A percentile compares a stretch with the other conserved stretches of the same genome.
Evolutionary conservation across 2,888 invertebrate species (phyloP).

Genomic region (Drosophila macrospina): DNA sequence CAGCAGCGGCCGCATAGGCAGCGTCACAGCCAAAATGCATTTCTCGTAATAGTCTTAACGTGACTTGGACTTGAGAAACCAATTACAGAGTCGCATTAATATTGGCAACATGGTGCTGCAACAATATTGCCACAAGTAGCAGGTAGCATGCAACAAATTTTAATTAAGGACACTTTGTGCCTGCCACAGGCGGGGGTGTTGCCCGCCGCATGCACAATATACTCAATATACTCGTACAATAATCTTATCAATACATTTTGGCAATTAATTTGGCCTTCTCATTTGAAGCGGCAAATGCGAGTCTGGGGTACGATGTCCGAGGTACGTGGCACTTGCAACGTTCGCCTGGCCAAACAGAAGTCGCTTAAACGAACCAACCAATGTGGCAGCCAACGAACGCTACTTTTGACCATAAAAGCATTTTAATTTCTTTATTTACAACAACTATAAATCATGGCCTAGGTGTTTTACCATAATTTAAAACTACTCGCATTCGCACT

Average conservation of each 20-base stretch:
- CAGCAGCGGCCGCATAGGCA: conserved; percentile 18
- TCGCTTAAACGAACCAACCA: conserved; percentile 20
- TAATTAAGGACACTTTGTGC: conserved; percentile 70
- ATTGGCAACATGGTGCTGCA: conserved; percentile 65
- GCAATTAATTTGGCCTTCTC: conserved; percentile 69
- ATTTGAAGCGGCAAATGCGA: conserved; percentile 27
- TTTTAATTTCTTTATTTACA: conserved; percentile 81
- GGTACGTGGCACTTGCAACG: conserved; percentile 7
- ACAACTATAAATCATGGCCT: conserved; percentile 75
- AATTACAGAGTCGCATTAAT: conserved; percentile 76
- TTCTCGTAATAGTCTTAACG: conserved; percentile 76
- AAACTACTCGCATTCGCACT: conserved; percentile 67
- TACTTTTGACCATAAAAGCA: conserved; percentile 71
- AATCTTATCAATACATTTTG: conserved; percentile 76
- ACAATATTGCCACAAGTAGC: conserved; percentile 36
- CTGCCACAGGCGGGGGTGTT: conserved; percentile 41
- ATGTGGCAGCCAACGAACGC: background rate
- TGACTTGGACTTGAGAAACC: conserved; percentile 77
- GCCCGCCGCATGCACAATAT: conserved; percentile 5
- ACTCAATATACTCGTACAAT: conserved; percentile 29
- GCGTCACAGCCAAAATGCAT: conserved; percentile 60
- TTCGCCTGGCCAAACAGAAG: conserved; percentile 48
- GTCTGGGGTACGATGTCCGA: background rate
- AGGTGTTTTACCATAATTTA: conserved; percentile 74
- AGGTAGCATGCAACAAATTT: conserved; percentile 69